phyloP scores from a whole-genome alignment of 2,888 invertebrate species.

The Dioctria linearis region DNA sequence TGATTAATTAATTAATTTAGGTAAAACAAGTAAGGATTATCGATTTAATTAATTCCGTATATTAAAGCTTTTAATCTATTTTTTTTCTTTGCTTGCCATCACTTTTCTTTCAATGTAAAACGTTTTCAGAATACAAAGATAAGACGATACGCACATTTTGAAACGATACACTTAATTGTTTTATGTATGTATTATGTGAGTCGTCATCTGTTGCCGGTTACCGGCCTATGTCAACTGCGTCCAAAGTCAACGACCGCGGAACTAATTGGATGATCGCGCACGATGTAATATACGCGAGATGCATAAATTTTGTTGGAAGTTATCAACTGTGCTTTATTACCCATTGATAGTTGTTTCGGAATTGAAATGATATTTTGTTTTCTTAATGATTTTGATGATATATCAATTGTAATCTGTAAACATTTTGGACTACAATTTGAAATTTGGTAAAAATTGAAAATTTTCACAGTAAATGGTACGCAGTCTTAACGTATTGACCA shows the following conservation, averaged over 20 bases:
- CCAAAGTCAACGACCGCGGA: constrained; percentile 38
- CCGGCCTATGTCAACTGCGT: constrained; percentile 43
- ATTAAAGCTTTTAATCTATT: not conserved
- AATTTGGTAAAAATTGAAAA: too few species aligned
- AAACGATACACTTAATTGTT: not conserved
- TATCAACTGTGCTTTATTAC: constrained; percentile 20
- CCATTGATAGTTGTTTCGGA: constrained; percentile 4
- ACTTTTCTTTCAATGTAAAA: not conserved
- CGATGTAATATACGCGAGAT: constrained; percentile 13
- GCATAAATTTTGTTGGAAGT: constrained; percentile 38
- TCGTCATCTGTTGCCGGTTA: constrained; percentile 12
- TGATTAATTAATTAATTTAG: too few species aligned
- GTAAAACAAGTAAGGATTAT: too few species aligned
- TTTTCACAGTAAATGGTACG: too few species aligned
- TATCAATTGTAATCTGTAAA: too few species aligned
- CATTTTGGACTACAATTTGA: too few species aligned
- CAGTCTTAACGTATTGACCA: too few species aligned
- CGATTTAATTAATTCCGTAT: too few species aligned
- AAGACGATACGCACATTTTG: not conserved
- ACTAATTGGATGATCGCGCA: constrained; percentile 48
- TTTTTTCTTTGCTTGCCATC: not conserved
- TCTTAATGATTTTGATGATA: too few species aligned
- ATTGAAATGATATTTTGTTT: too few species aligned
- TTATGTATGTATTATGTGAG: not conserved
- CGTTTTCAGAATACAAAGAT: not conserved